Base-by-base conservation (phyloP, 2,113 vertebrate genomes). In the Taurulus bubalis region DNA sequence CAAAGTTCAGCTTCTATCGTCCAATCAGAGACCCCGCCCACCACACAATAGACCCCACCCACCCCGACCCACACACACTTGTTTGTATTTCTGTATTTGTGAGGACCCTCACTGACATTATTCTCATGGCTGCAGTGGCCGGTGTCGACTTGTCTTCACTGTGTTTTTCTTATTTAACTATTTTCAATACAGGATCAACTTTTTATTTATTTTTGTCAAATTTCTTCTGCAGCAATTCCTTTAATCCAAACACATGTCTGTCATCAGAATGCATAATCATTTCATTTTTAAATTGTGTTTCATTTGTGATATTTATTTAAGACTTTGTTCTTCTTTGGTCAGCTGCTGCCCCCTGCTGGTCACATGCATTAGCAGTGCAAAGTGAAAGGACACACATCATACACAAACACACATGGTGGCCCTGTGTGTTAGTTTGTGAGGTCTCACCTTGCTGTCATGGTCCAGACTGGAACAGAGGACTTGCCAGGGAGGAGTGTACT, bases 381-480 rank as follows among this genome's bases (percentile, higher is more conserved):
- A 32, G 30, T 32, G 30, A 32, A 3, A 32, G 30, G 4, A 32
- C 30, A 32, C 4, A 32, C 2, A 32, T 32, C 2, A 32, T 32
- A 32, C 4, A 32, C 30, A 32, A 56, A 28, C 6, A 18, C 20
- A 49, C 20, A 22, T 22, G 1, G 47, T 20, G 47, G 47, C 47
- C 42, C 15, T 20, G 60, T 6, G 10, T 47, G 49, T 40, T 2
- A 22, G 4, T 47, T 1, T 47, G 40, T 51, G 11, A 26, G 40
- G 7, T 65, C 84, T 92, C 85, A 93, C 94, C 92, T 89, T 89
- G 59, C 7, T 75, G 26, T 87, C 34, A 24, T 80, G 89, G 32
- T 94, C 90, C 89, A 92, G 79, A 79, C 85, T 81, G 71, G 90
- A 82, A 71, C 87, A 88, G 42, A 94, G 85, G 55, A 92, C 89